Evolutionary conservation across 2,797 vertebrate genomes (phyloP).

Genomic region (Xiphorhynchus erythropygius): DNA sequence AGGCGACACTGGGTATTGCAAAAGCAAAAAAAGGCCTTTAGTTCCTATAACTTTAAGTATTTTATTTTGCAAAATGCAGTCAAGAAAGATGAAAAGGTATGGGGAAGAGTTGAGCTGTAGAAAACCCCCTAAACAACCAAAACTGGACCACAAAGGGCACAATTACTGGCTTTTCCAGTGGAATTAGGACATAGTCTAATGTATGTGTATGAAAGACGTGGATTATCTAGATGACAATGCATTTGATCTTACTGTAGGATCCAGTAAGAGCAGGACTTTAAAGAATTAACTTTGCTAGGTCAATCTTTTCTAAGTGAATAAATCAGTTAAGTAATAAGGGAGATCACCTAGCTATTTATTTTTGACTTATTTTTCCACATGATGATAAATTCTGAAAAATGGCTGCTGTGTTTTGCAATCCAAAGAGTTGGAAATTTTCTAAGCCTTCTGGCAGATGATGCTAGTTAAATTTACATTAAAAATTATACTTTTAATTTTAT

Average conservation of each 20-base stretch:
- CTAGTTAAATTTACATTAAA: neutral
- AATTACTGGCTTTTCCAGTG: neutral
- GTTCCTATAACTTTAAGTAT: neutral
- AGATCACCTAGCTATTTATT: neutral
- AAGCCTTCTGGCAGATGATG: neutral
- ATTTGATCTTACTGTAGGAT: neutral
- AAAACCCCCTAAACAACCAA: neutral
- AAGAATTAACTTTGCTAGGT: neutral
- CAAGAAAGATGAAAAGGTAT: neutral
- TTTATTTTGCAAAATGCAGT: neutral
- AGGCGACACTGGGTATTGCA: neutral
- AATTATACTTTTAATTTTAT: neutral
- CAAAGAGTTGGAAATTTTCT: neutral
- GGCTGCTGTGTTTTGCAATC: neutral
- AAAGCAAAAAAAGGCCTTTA: neutral
- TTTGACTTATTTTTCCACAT: neutral
- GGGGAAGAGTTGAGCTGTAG: neutral
- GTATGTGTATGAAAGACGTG: neutral
- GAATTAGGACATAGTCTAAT: neutral
- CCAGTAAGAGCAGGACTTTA: neutral
- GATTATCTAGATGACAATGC: neutral
- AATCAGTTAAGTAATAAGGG: neutral
- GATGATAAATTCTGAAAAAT: neutral
- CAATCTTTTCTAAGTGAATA: neutral
- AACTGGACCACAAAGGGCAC: accelerated